Evolutionary conservation across 2,113 vertebrate genomes (phyloP).

Genomic region (Lampris incognitus): DNA sequence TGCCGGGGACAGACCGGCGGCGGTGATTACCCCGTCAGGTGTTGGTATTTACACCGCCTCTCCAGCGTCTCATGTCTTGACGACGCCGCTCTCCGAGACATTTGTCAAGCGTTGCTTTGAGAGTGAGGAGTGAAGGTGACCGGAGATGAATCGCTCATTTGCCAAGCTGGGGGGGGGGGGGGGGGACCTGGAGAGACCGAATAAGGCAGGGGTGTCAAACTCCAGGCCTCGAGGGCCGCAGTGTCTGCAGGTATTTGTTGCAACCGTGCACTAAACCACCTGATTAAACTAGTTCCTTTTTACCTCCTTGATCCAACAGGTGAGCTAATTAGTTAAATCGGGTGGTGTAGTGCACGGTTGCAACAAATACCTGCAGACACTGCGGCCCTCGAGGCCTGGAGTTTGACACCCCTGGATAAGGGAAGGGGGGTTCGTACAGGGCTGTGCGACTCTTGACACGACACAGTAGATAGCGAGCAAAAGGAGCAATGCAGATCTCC

Average conservation of each 20-base stretch:
- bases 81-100: conserved; percentile 54
- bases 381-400: too few species aligned
- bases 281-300: too few species aligned
- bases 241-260: background rate
- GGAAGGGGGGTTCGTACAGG: too few species aligned
- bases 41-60: conserved; percentile 77
- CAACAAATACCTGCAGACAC: too few species aligned
- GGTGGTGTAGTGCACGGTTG: too few species aligned
- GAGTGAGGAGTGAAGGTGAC: conserved; percentile 75
- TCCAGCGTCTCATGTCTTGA: conserved; percentile 62
- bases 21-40: conserved; percentile 70
- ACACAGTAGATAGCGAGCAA: too few species aligned
- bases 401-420: too few species aligned
- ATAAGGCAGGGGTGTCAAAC: background rate
- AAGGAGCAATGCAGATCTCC: too few species aligned
- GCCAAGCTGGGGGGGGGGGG: conserved; percentile 17
- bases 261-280: too few species aligned
- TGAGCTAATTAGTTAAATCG: too few species aligned
- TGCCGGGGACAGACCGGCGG: conserved; percentile 48
- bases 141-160: conserved; percentile 69
- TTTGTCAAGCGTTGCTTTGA: conserved; percentile 62
- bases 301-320: too few species aligned
- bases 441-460: too few species aligned
- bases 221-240: background rate
- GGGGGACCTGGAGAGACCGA: conserved; percentile 4